Conservation (phyloP, 2,113 vertebrate species). For the Odobenus rosmarus region DNA sequence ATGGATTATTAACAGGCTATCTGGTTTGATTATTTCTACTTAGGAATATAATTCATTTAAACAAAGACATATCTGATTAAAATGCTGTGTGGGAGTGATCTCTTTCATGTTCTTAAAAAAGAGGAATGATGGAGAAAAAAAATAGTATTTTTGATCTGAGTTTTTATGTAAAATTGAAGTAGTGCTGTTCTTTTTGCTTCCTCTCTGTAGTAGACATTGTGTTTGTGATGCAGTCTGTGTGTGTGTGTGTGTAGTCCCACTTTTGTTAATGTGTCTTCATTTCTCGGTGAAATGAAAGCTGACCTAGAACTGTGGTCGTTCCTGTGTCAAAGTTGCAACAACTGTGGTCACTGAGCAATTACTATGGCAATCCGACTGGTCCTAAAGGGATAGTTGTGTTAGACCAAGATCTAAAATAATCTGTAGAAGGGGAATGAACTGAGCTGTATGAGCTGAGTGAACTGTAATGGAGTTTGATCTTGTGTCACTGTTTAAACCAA, state of each 20-base stretch:
- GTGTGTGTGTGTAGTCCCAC: neutral
- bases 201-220: neutral
- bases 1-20: slow-evolving; percentile 4
- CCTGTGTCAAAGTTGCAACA: slow-evolving; percentile 23
- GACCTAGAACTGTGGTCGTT: slow-evolving; percentile 70
- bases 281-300: slow-evolving; percentile 71
- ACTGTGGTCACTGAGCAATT: slow-evolving; percentile 63
- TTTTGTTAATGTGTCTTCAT: slow-evolving; percentile 67
- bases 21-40: slow-evolving; percentile 41
- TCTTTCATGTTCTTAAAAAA: slow-evolving; percentile 40
- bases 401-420: neutral
- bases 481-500: slow-evolving; percentile 14
- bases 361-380: slow-evolving; percentile 18
- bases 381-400: slow-evolving; percentile 52
- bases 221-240: slow-evolving; percentile 13
- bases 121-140: slow-evolving; percentile 25
- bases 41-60: slow-evolving; percentile 60
- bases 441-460: neutral
- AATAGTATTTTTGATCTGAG: slow-evolving; percentile 17
- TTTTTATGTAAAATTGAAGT: neutral
- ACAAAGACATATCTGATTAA: slow-evolving; percentile 43
- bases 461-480: slow-evolving; percentile 27
- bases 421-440: neutral
- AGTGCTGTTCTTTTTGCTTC: neutral
- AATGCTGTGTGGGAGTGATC: slow-evolving; percentile 31